Percentiles rank a stretch among this genome's conserved stretches.
phyloP scores from a whole-genome alignment of 2,797 vertebrate genomes.

The Ptychadena robeensis region DNA sequence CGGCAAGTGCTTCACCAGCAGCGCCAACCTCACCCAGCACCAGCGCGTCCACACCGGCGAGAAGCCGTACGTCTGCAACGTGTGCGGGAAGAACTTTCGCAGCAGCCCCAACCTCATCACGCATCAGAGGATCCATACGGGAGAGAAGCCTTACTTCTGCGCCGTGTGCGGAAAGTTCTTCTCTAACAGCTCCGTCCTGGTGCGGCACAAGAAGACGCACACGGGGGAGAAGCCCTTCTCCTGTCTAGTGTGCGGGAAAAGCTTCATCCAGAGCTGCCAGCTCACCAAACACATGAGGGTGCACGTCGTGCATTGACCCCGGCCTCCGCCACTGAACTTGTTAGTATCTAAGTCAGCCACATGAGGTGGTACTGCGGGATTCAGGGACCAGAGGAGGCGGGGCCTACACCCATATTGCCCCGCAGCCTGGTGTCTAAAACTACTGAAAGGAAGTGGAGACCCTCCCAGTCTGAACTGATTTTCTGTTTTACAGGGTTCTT shows the following conservation, averaged over 20 bases:
- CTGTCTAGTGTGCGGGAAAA: not conserved
- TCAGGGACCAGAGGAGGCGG: too few relatives aligned
- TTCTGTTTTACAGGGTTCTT: not conserved
- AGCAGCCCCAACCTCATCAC: slow-evolving; percentile 63
- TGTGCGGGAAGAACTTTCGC: slow-evolving; percentile 70
- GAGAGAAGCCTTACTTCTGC: slow-evolving; percentile 68
- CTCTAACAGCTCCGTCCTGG: slow-evolving; percentile 73
- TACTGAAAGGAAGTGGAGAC: not conserved
- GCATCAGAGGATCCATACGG: slow-evolving; percentile 67
- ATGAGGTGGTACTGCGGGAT: too few relatives aligned
- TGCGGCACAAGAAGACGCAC: slow-evolving; percentile 74
- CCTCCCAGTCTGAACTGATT: too few relatives aligned
- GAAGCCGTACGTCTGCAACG: slow-evolving; percentile 66
- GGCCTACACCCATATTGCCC: too few relatives aligned
- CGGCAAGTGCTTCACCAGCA: slow-evolving; percentile 54
- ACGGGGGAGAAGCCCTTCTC: slow-evolving; percentile 63
- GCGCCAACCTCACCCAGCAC: slow-evolving; percentile 40
- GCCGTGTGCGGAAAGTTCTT: slow-evolving; percentile 65
- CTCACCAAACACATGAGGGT: not conserved
- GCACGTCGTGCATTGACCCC: not conserved
- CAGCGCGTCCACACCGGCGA: slow-evolving; percentile 38
- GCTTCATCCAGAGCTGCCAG: not conserved
- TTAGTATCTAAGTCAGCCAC: not conserved
- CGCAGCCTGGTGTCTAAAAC: too few relatives aligned
- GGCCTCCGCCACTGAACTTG: not conserved